Conservation (phyloP, 2,888 invertebrate genomes). For the Operophtera brumata region DNA sequence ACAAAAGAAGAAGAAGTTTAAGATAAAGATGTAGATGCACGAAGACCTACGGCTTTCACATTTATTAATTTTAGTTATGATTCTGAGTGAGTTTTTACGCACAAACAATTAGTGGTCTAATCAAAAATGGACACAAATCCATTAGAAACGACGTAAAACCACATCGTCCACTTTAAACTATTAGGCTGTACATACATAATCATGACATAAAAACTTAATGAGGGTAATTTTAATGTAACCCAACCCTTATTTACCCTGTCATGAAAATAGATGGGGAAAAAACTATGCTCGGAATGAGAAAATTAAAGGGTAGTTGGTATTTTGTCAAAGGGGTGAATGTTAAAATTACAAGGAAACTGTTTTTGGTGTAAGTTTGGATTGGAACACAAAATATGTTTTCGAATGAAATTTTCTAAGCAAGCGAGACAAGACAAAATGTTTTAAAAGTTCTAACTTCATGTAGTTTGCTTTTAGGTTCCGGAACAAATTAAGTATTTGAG, state of each 20-base stretch:
- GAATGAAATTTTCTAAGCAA: no score
- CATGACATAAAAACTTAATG: constrained; percentile 21
- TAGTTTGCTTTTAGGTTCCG: no score
- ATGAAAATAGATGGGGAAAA: constrained; percentile 12
- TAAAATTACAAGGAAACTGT: background rate
- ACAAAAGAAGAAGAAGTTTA: no score
- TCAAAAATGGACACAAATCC: constrained; percentile 13
- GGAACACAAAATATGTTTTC: no score
- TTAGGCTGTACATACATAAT: constrained; percentile 15
- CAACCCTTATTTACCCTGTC: constrained; percentile 19
- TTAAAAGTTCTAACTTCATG: no score
- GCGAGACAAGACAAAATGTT: no score
- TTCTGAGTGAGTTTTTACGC: constrained; percentile 5
- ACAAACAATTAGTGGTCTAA: constrained; percentile 7
- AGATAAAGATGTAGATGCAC: no score
- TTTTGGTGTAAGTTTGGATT: background rate
- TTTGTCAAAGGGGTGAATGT: constrained; percentile 17
- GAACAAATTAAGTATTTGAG: no score
- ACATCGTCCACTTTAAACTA: constrained; percentile 16
- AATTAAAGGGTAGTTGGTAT: constrained; percentile 21
- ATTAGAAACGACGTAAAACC: constrained; percentile 3
- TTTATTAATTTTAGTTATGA: no score
- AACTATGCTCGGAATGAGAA: constrained; percentile 25
- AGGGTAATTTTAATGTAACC: constrained; percentile 16
- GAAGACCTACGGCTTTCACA: no score